A percentile compares a stretch with the other conserved stretches of the same genome.
These are phyloP conservation scores for Autographa gamma DNA, from an alignment of 2,888 invertebrate genomes.

Conservation along the genomic window DNA sequence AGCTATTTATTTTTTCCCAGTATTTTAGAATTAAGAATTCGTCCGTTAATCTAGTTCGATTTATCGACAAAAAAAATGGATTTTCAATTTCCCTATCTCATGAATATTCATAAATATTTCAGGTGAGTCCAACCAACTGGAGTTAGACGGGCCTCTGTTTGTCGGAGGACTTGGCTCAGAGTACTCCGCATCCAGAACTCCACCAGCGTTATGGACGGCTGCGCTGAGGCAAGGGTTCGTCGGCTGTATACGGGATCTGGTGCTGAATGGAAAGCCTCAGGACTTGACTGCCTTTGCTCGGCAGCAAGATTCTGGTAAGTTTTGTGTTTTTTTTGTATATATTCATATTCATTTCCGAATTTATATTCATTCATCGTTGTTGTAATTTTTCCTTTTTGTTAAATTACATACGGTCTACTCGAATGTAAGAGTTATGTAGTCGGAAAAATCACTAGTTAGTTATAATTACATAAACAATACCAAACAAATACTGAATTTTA, in stretches of 20 bases:
- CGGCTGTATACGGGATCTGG: constrained; percentile 97
- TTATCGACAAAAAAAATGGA: neutral
- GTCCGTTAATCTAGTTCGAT: too few species aligned
- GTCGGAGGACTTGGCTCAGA: constrained; percentile 96
- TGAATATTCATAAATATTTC: constrained; percentile 35
- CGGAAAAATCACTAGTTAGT: too few species aligned
- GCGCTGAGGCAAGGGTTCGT: constrained; percentile 97
- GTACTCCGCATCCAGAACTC: constrained; percentile 93
- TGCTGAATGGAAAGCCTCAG: constrained; percentile 95
- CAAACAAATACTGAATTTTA: too few species aligned
- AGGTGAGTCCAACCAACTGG: constrained; percentile 96
- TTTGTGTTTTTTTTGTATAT: too few species aligned
- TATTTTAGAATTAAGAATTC: too few species aligned
- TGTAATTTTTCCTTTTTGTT: too few species aligned
- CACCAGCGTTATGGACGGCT: constrained; percentile 97
- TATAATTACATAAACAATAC: too few species aligned
- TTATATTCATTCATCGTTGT: too few species aligned
- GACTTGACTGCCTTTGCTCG: constrained; percentile 96
- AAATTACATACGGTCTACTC: too few species aligned
- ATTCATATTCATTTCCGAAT: too few species aligned
- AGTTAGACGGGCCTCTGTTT: constrained; percentile 95
- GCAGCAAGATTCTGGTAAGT: constrained; percentile 95
- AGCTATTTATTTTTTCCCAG: too few species aligned
- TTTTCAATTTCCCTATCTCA: neutral
- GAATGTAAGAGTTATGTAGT: too few species aligned